Conservation (phyloP, 2,888 invertebrate genomes). For the Tetragonula carbonaria region DNA sequence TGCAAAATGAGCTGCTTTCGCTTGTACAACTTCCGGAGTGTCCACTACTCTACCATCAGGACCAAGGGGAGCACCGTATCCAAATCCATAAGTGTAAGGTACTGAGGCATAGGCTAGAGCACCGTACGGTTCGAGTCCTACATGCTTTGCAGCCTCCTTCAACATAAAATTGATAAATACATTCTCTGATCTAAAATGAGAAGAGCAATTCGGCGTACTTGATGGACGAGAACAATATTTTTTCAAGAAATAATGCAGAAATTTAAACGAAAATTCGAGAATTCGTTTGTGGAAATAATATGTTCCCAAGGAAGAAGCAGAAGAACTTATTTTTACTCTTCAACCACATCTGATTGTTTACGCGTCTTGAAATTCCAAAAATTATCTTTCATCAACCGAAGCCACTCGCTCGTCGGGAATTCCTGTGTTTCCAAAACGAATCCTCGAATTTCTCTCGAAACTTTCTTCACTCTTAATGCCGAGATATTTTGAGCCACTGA, state of each 20-base stretch:
- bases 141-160: slow-evolving; percentile 69
- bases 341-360: not conserved
- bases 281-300: not conserved
- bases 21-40: slow-evolving; percentile 80
- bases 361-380: too few species aligned
- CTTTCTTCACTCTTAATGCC: not conserved
- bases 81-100: slow-evolving; percentile 76
- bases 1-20: slow-evolving; percentile 78
- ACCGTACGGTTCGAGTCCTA: slow-evolving; percentile 72
- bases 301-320: not conserved
- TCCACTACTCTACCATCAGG: slow-evolving; percentile 78
- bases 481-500: not conserved
- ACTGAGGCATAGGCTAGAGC: slow-evolving; percentile 74
- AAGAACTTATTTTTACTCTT: not conserved
- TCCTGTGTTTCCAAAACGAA: not conserved
- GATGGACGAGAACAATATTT: not conserved
- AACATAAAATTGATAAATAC: not conserved
- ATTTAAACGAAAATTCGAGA: not conserved
- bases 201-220: not conserved
- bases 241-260: not conserved
- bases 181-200: not conserved
- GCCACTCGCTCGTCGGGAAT: too few species aligned
- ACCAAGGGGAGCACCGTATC: slow-evolving; percentile 75
- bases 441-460: not conserved
- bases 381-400: too few species aligned